Conservation (phyloP, 2,888 invertebrate species). For the Ochropacha duplaris region DNA sequence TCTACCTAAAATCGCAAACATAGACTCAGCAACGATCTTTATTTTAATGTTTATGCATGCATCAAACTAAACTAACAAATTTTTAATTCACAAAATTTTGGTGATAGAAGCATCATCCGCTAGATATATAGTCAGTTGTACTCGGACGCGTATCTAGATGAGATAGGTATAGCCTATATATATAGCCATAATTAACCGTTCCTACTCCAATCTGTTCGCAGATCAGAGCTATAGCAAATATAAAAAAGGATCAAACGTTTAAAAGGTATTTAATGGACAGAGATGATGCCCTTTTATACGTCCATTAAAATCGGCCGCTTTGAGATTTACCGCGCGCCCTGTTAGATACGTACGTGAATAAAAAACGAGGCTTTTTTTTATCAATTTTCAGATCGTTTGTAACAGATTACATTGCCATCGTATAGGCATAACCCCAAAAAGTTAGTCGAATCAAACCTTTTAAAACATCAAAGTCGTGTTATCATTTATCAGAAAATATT, state of each 20-base stretch:
- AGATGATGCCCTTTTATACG: constrained; percentile 77
- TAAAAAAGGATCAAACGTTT: constrained; percentile 83
- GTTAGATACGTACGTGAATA: constrained; percentile 63
- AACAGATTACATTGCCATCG: constrained; percentile 50
- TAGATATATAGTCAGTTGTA: constrained; percentile 16
- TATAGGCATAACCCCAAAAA: not conserved
- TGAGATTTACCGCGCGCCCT: constrained; percentile 68
- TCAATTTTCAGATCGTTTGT: constrained; percentile 67
- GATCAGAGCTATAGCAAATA: constrained; percentile 75
- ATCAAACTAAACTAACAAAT: no score
- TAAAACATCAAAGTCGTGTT: not conserved
- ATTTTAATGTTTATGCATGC: no score
- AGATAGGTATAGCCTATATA: no score
- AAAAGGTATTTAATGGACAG: constrained; percentile 82
- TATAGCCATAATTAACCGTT: constrained; percentile 65
- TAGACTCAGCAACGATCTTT: no score
- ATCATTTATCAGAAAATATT: not conserved
- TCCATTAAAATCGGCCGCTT: constrained; percentile 79
- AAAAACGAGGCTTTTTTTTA: constrained; percentile 62
- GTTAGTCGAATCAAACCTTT: not conserved
- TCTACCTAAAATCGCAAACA: no score
- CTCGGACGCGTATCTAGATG: constrained; percentile 30
- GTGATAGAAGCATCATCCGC: no score
- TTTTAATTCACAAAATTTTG: no score
- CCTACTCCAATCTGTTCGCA: constrained; percentile 63